These are phyloP conservation scores for Sinocyclocheilus rhinocerous DNA, from an alignment of 2,113 vertebrate species.

Conservation along the genomic window DNA sequence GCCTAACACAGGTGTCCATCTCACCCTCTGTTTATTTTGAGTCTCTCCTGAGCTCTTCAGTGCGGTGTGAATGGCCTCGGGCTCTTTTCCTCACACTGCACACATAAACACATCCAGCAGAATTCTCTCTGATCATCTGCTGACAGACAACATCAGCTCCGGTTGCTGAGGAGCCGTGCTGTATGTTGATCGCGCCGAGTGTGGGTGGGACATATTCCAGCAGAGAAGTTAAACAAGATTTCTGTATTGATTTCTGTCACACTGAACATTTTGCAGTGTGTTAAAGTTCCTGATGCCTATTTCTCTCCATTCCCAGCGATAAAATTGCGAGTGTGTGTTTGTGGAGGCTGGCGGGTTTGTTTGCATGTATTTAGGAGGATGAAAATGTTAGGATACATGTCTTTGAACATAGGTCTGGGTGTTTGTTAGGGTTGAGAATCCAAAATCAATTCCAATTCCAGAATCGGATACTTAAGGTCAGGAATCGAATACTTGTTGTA, in stretches of 20 bases:
- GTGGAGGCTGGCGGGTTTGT: not conserved
- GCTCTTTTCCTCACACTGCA: constrained; percentile 34
- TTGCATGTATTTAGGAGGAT: not conserved
- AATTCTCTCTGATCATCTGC: constrained; percentile 35
- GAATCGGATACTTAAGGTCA: no score
- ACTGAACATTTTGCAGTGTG: not conserved
- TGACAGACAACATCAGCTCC: constrained; percentile 32
- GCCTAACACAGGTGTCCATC: constrained; percentile 20
- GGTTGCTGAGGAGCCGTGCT: not conserved
- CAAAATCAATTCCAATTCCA: no score
- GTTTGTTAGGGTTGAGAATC: not conserved
- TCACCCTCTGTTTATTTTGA: constrained; percentile 34
- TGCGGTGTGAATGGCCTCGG: constrained; percentile 20
- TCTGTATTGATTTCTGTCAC: constrained; percentile 32
- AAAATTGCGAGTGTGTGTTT: not conserved
- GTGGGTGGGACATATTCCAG: constrained; percentile 31
- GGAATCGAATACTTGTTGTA: no score
- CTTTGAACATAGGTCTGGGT: not conserved
- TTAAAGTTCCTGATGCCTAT: not conserved
- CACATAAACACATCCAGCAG: constrained; percentile 35
- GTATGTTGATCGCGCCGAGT: not conserved
- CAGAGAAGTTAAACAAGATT: constrained; percentile 16
- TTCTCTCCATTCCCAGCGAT: not conserved
- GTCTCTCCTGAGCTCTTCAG: constrained; percentile 23
- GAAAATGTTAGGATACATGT: not conserved